These are phyloP conservation scores for Falcaria lacertinaria DNA, from an alignment of 2,888 invertebrate species.

Conservation along the genomic window DNA sequence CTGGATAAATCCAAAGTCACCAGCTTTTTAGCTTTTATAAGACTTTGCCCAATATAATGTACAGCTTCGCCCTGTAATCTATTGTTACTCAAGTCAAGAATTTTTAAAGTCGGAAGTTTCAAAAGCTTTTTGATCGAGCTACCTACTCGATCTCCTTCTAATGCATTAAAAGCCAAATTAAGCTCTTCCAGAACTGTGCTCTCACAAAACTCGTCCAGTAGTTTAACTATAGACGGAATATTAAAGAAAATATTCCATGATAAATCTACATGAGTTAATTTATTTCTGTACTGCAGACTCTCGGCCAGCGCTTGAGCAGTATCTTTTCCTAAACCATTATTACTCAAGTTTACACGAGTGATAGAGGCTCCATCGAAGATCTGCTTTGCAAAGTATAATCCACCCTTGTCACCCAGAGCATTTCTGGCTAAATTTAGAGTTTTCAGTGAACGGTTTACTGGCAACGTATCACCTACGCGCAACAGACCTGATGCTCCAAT, in stretches of 20 bases:
- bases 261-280: slow-evolving; percentile 34
- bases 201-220: slow-evolving; percentile 27
- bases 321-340: slow-evolving; percentile 28
- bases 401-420: slow-evolving; percentile 36
- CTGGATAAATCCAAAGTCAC: slow-evolving; percentile 36
- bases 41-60: slow-evolving; percentile 15
- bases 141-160: slow-evolving; percentile 32
- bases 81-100: slow-evolving; percentile 38
- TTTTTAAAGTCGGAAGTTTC: slow-evolving; percentile 22
- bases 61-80: slow-evolving; percentile 29
- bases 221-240: slow-evolving; percentile 20
- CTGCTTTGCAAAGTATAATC: slow-evolving; percentile 25
- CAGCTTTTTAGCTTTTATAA: slow-evolving; percentile 30
- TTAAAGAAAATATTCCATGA: slow-evolving; percentile 38
- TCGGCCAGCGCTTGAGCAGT: slow-evolving; percentile 31
- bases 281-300: slow-evolving; percentile 27
- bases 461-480: slow-evolving; percentile 24
- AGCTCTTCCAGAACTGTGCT: slow-evolving; percentile 29
- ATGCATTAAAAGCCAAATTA: slow-evolving; percentile 35
- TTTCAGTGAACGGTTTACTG: slow-evolving; percentile 24
- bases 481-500: slow-evolving; percentile 33
- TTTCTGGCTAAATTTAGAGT: slow-evolving; percentile 34
- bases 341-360: slow-evolving; percentile 27
- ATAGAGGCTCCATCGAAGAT: slow-evolving; percentile 23
- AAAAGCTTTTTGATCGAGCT: slow-evolving; percentile 24